Evolutionary conservation across 2,888 invertebrate species (phyloP).

Genomic region (Conomelus anceps): DNA sequence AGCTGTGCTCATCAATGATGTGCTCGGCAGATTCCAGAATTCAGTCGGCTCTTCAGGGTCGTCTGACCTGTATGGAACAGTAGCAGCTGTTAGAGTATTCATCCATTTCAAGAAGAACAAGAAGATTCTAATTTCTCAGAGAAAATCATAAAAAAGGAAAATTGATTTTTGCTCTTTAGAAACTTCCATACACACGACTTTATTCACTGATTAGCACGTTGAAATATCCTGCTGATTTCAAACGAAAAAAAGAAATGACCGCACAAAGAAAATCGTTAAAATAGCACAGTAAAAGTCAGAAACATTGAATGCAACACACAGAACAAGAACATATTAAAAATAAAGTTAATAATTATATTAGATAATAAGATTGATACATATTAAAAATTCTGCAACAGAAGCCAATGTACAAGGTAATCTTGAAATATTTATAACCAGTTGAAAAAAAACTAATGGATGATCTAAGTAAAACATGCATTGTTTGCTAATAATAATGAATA

Average conservation of each 20-base stretch:
- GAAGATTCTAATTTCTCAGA: neutral
- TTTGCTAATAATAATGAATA: neutral
- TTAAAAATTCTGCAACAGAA: too few species aligned
- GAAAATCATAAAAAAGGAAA: neutral
- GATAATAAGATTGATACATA: too few species aligned
- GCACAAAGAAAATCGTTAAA: neutral
- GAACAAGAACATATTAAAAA: neutral
- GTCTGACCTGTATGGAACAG: neutral
- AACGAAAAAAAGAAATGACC: neutral
- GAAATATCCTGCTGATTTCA: neutral
- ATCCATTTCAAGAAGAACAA: neutral
- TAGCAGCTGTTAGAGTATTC: neutral
- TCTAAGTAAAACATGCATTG: neutral
- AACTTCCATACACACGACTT: neutral
- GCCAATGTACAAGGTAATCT: neutral
- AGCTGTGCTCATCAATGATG: neutral
- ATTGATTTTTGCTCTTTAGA: neutral
- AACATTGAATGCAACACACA: neutral
- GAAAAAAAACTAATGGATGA: too few species aligned
- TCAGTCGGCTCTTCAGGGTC: neutral
- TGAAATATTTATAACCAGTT: neutral
- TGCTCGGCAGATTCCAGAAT: neutral
- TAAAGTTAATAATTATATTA: neutral
- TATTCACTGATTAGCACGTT: neutral
- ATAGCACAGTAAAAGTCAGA: neutral